Conservation (phyloP, 1,140 invertebrate species). For the Oncopeltus fasciatus region DNA sequence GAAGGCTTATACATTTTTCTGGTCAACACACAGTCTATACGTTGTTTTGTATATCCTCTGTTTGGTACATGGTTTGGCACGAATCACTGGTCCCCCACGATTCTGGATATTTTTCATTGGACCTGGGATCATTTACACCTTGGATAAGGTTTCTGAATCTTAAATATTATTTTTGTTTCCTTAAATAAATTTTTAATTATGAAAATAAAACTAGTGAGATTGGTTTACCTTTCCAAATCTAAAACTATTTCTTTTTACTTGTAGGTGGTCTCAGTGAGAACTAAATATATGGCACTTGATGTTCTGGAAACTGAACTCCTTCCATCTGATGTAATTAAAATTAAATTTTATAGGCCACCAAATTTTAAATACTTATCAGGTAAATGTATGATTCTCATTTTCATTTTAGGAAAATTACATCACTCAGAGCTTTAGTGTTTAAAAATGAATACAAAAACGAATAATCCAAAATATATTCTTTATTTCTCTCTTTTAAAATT, state of each 20-base stretch:
- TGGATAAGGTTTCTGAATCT: slow-evolving; percentile 62
- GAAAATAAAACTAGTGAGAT: too few species aligned
- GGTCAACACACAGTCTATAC: slow-evolving; percentile 91
- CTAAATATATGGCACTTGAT: slow-evolving; percentile 84
- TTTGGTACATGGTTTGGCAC: slow-evolving; percentile 85
- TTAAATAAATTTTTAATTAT: not conserved
- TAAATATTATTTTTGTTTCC: not conserved
- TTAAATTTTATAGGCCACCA: slow-evolving; percentile 83
- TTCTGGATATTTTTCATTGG: slow-evolving; percentile 95
- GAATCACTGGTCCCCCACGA: slow-evolving; percentile 76
- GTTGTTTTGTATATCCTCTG: slow-evolving; percentile 78
- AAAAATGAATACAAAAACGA: too few species aligned
- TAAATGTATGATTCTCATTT: too few species aligned
- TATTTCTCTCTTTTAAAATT: too few species aligned
- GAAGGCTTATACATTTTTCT: slow-evolving; percentile 92
- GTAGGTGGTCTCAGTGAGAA: slow-evolving; percentile 73
- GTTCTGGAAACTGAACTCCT: slow-evolving; percentile 90
- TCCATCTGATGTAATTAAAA: slow-evolving; percentile 88
- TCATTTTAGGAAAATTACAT: too few species aligned
- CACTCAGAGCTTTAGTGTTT: too few species aligned
- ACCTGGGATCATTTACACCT: slow-evolving; percentile 74
- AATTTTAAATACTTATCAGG: slow-evolving; percentile 88
- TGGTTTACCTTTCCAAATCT: not conserved
- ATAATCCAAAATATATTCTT: too few species aligned
- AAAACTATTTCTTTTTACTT: too few species aligned